Evolutionary conservation across 2,888 invertebrate genomes (phyloP).

Genomic region (Lepidochrysops patricia): DNA sequence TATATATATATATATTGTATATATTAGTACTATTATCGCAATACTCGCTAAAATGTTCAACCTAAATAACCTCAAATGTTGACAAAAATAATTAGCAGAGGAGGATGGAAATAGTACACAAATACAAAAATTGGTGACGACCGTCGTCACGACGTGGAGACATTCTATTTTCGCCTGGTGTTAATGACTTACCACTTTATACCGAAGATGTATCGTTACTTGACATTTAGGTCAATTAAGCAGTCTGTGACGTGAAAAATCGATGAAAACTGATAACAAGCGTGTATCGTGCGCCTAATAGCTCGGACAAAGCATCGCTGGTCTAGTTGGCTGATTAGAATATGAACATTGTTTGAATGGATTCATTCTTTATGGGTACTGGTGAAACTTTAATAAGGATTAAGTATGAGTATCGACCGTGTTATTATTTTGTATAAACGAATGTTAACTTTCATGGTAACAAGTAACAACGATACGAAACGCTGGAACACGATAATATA

Average conservation of each 20-base stretch:
- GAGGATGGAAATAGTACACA: conserved; percentile 39
- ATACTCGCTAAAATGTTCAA: not conserved
- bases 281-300: not conserved
- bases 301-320: not conserved
- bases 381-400: too few species aligned
- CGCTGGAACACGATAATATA: too few species aligned
- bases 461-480: too few species aligned
- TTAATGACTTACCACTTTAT: conserved; percentile 51
- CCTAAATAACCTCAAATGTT: not conserved
- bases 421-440: too few species aligned
- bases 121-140: conserved; percentile 29
- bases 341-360: not conserved
- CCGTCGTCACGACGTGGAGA: conserved; percentile 31
- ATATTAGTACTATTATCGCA: conserved; percentile 4
- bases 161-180: conserved; percentile 49
- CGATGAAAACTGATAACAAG: not conserved
- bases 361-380: too few species aligned
- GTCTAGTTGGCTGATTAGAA: not conserved
- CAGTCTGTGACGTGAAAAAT: conserved; percentile 28
- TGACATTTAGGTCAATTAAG: conserved; percentile 60
- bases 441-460: too few species aligned
- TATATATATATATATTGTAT: too few species aligned
- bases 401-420: too few species aligned
- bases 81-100: conserved; percentile 21
- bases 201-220: conserved; percentile 31